Evolutionary conservation across 2,113 vertebrate genomes (phyloP), one percentile per base, ranked within the genome.

Genomic region (Notarius quadriscutis): DNA sequence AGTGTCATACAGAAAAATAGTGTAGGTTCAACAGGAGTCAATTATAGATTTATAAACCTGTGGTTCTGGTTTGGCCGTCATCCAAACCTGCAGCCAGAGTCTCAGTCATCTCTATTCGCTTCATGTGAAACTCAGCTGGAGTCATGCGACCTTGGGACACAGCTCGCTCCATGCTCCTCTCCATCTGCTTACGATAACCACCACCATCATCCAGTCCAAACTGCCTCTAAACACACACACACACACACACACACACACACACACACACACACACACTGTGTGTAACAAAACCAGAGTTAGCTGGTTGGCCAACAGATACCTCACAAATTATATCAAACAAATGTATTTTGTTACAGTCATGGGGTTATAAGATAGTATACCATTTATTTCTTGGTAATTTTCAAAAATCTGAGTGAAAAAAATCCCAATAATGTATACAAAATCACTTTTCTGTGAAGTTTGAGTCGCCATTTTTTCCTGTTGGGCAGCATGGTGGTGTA

Each of bases 141-240:
- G 91, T 92, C 96, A 99, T 95, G 67, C 92, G 94, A 88, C 98
- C 98, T 27, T 92, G 93, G 48, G 95, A 92, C 62, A 99, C 97
- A 53, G 96, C 97, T 85, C 89, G 95, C 94, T 97, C 96, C 97
- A 99, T 95, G 84, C 93, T 96, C 87, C 90, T 95, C 72, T 97
- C 92, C 75, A 96, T 95, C 72, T 99, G 98, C 53, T 95, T 95
- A 89, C 95, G 95, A 90, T 97, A 99, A 86, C 97, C 97, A 89
- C 97, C 97, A 55, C 95, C 94, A 86, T 95, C 94, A 89, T 97
- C 96, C 91, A 99, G 89, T 12, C 97, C 98, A 93, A 97, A 98
- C 55, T 96, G 96, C 84, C 65, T 97, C 98, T 99, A 92, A 89
- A 89, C 4, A 86, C 6, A 87, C 17, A 18, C 55, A 63, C n/a